A percentile compares a stretch with the other conserved stretches of the same genome.
These are phyloP conservation scores for Camptogramma bilineatum DNA, from an alignment of 2,888 invertebrate species.

Conservation along the genomic window DNA sequence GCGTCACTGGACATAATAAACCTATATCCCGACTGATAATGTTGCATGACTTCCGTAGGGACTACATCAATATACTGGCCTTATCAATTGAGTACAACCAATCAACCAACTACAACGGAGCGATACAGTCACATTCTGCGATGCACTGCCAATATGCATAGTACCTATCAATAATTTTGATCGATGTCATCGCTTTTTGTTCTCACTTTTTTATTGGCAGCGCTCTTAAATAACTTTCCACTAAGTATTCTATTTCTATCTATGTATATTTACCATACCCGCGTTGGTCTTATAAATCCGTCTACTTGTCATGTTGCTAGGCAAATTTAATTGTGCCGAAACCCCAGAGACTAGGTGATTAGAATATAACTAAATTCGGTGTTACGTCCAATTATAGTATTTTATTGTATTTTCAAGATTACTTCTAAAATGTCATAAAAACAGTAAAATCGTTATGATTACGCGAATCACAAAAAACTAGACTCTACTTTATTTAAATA, in stretches of 20 bases:
- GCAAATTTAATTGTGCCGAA: background rate
- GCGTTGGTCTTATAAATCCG: background rate
- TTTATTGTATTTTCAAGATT: background rate
- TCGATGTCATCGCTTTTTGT: background rate
- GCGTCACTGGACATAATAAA: slow-evolving; percentile 65
- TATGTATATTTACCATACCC: slow-evolving; percentile 13
- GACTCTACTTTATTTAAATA: slow-evolving; percentile 14
- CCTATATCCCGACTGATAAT: slow-evolving; percentile 31
- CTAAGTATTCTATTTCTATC: background rate
- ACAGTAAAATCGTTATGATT: background rate
- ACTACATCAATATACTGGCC: slow-evolving; percentile 11
- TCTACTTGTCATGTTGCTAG: background rate
- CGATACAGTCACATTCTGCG: background rate
- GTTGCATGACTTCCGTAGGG: slow-evolving; percentile 24
- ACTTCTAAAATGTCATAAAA: background rate
- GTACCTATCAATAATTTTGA: background rate
- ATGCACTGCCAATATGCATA: slow-evolving; percentile 11
- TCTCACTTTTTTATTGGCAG: background rate
- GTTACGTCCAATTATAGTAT: background rate
- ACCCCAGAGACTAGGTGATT: too few relatives aligned
- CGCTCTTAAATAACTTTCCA: background rate
- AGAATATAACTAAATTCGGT: background rate
- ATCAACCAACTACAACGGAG: too few relatives aligned
- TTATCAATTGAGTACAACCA: slow-evolving; percentile 14
- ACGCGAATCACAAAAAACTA: slow-evolving; percentile 23